Evolutionary conservation across 2,797 vertebrate genomes (phyloP).

Genomic region (Fringilla coelebs): DNA sequence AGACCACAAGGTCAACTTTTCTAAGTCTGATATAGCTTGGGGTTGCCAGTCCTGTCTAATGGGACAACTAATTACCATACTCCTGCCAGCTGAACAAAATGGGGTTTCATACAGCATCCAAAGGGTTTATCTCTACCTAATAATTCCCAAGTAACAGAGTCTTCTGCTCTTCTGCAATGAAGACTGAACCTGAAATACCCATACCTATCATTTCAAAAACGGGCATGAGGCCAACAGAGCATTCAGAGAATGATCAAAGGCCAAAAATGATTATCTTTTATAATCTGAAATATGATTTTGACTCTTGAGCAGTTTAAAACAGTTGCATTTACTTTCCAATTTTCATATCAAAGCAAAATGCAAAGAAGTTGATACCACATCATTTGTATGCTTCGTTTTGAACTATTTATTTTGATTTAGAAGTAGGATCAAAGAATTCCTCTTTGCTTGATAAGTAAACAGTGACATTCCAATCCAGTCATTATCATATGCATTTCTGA

Average conservation of each 20-base stretch:
- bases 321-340: neutral
- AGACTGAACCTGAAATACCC: neutral
- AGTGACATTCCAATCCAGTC: constrained; percentile 8
- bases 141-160: neutral
- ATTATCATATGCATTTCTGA: neutral
- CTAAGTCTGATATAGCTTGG: neutral
- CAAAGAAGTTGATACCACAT: constrained; percentile 22
- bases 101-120: neutral
- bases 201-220: neutral
- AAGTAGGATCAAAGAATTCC: constrained; percentile 46
- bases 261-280: neutral
- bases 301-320: constrained; percentile 4
- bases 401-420: constrained; percentile 38
- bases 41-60: neutral
- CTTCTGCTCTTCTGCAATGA: neutral
- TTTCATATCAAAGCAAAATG: constrained; percentile 49
- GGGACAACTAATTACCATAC: neutral
- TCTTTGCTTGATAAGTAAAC: constrained; percentile 19
- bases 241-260: neutral
- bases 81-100: neutral
- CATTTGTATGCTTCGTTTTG: neutral
- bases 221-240: neutral
- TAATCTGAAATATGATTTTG: neutral
- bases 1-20: neutral
- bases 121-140: neutral